Base-by-base conservation (phyloP, 1,140 invertebrate genomes). In the Drosophila tristis region DNA sequence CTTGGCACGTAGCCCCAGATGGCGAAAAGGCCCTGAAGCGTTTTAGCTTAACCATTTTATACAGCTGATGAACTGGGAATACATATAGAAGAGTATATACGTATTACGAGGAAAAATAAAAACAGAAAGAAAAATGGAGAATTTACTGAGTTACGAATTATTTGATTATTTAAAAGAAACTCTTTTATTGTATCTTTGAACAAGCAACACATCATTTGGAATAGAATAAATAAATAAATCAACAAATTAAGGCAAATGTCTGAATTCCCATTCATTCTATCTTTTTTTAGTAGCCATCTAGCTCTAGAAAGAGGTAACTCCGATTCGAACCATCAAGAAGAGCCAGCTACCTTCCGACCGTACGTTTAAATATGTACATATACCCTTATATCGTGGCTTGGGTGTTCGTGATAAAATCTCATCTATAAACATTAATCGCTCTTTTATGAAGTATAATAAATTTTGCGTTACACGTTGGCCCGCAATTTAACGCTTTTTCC, bases 341-440 rank as follows among this genome's bases (percentile, higher is more conserved):
- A 26, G 13, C 3, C 16, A 9, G 13, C 13, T 25, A 47, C 9
- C 31, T 42, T 20, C 64, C 66, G 50, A 16, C 26, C 42, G 44
- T 23, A 42, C 49, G 53, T 35, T 25, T 23, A 5, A 39, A 3
- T 44, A 31, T 8, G 31, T 57, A 70, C 50, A 56, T 65, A 45
- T 65, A 56, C 35, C 35, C 35, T 39, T 31, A 57, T 49, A 58
- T 70, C 64, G 44, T 44, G 39, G 51, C 65, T 43, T 39, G 61
- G 54, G 57, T 50, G 78, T 87, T 89, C 85, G 84, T 89, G 84
- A 78, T 90, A 76, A 80, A 89, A 89, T 89, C 84, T 80, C 84
- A 89, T 89, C 79, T 87, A 89, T 90, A 90, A 89, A 89, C 84
- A 78, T 89, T 89, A 89, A 89, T 89, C 84, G 85, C 85, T 84